Base-by-base conservation (phyloP, 2,113 vertebrate species). In the Pangasianodon gigas region DNA sequence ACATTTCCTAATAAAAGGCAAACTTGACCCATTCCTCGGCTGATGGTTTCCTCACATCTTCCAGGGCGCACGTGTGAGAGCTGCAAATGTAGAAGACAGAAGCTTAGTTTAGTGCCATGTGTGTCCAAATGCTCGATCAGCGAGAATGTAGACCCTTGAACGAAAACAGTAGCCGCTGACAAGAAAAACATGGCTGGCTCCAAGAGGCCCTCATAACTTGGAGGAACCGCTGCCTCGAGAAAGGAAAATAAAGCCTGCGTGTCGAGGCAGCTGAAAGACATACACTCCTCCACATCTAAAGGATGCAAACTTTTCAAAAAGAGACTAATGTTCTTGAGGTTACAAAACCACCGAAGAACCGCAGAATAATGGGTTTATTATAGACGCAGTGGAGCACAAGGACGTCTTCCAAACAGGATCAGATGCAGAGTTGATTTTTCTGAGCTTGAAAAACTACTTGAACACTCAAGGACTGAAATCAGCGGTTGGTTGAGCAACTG, bases 81-180 rank as follows among this genome's bases (percentile, higher is more conserved):
- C 81, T 87, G 92, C 90, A 89, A 87, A 88, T 84, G 89, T 90
- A 32, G 37, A 87, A 75, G 87, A 89, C 77, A 86, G 89, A 92
- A 71, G 87, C 87, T 89, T 92, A 85, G 86, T 92, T 90, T 89
- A 86, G 67, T 58, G 26, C 88, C 82, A 84, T 81, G 85, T 74
- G n/a, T 82, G 81, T 90, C 86, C 87, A 90, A 74, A 71, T 1
- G 84, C 91, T 92, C 79, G 69, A 90, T 93, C 92, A 90, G 88
- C 75, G 41, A 90, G 90, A 92, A 91, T 56, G n/a, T 29, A 80
- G 71, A 77, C 18, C 88, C 91, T 90, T 74, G 62, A 93, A 95
- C 91, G 90, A 94, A 95, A 95, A 94, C 94, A 95, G 94, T 90
- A 95, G 95, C 92, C 24, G 54, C 71, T 92, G 93, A 93, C 94